A percentile compares a stretch with the other conserved stretches of the same genome.
phyloP scores from a whole-genome alignment of 2,113 vertebrate species.

The Cebus imitator region DNA sequence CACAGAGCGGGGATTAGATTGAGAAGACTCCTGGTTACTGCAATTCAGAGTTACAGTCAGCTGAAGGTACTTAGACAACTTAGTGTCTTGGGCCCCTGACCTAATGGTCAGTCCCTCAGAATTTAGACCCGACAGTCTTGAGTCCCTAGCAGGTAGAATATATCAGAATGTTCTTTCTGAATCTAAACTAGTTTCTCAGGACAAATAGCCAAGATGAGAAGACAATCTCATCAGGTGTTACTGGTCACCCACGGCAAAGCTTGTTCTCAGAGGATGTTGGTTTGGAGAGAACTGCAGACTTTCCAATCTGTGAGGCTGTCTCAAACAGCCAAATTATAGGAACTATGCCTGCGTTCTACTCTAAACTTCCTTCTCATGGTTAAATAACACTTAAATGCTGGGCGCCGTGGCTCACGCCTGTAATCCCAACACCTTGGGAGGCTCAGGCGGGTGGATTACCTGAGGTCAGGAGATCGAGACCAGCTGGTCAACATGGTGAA shows the following conservation, averaged over 20 bases:
- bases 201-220: neutral
- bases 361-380: neutral
- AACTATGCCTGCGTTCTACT: fast-evolving
- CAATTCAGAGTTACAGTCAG: neutral
- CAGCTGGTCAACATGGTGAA: too few relatives aligned
- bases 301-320: neutral
- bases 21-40: neutral
- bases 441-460: too few relatives aligned
- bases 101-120: neutral
- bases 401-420: too few relatives aligned
- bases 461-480: too few relatives aligned
- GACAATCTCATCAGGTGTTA: neutral
- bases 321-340: neutral
- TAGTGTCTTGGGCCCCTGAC: neutral
- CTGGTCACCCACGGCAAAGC: neutral
- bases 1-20: neutral
- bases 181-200: neutral
- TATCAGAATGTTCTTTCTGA: neutral
- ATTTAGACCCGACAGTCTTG: neutral
- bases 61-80: neutral
- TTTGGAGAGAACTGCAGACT: neutral
- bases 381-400: neutral
- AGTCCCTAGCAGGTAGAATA: neutral
- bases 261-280: neutral
- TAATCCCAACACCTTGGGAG: too few relatives aligned